These are phyloP conservation scores for Muscicapa comitata DNA, from an alignment of 2,797 vertebrate genomes.

Conservation along the genomic window DNA sequence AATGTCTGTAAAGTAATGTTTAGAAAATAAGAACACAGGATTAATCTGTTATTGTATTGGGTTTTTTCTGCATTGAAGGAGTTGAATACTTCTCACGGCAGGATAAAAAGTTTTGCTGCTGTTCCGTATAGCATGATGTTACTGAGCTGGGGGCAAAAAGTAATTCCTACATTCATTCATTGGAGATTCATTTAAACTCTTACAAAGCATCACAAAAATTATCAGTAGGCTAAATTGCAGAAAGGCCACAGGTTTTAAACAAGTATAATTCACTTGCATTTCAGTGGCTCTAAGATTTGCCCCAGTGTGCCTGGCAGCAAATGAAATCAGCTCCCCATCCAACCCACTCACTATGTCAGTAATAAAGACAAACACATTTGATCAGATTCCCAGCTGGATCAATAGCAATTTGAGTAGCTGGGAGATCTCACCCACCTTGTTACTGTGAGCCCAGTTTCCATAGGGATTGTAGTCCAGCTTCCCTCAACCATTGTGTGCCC, in stretches of 20 bases:
- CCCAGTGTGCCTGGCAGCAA: background rate
- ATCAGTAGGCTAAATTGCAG: background rate
- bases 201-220: background rate
- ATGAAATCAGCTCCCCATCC: background rate
- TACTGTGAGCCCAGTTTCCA: background rate
- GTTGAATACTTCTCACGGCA: background rate
- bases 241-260: background rate
- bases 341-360: background rate
- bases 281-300: background rate
- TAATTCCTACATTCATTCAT: background rate
- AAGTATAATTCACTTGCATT: background rate
- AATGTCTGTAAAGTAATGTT: background rate
- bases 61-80: background rate
- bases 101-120: background rate
- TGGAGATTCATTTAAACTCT: background rate
- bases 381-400: slow-evolving; percentile 34
- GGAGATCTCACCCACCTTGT: slow-evolving; percentile 9
- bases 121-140: background rate
- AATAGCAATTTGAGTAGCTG: slow-evolving; percentile 38
- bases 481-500: background rate
- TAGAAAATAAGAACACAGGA: background rate
- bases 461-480: background rate
- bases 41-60: background rate
- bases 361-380: slow-evolving; percentile 55
- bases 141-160: background rate